Evolutionary conservation across 1,140 invertebrate genomes (phyloP).

Genomic region (Paracyclopina nana): DNA sequence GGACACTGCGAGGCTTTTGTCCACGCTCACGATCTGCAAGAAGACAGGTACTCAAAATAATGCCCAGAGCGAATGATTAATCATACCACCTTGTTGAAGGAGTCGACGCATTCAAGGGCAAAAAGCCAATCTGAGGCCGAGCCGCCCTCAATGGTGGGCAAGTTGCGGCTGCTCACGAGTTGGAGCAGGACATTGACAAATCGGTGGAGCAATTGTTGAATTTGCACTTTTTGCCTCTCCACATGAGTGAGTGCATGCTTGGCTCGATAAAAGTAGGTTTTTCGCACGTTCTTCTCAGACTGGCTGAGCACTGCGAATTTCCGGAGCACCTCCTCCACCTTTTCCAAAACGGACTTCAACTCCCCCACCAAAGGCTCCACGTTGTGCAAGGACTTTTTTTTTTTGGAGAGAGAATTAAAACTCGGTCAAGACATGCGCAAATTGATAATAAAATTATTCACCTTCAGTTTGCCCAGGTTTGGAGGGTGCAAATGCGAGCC

Average conservation of each 20-base stretch:
- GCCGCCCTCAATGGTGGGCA: neutral
- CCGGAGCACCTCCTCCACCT: neutral
- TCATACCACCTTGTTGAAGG: neutral
- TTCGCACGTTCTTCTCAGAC: neutral
- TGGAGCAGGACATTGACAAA: neutral
- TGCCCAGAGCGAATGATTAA: too few species aligned
- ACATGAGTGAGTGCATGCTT: neutral
- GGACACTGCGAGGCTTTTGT: neutral
- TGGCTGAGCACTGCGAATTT: neutral
- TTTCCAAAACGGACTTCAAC: neutral
- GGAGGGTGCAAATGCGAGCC: neutral
- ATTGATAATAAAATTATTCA: too few species aligned
- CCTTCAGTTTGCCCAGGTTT: slow-evolving; percentile 1
- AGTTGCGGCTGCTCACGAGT: neutral
- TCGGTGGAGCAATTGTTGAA: slow-evolving; percentile 1
- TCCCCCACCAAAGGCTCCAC: neutral
- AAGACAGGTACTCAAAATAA: too few species aligned
- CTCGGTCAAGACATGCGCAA: too few species aligned
- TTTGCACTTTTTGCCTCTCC: neutral
- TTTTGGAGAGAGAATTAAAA: too few species aligned
- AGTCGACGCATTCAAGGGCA: slow-evolving; percentile 4
- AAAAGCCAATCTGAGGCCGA: slow-evolving; percentile 12
- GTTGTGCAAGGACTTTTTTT: neutral
- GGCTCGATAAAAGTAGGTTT: slow-evolving; percentile 7
- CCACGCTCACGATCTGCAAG: too few species aligned